These are phyloP conservation scores for Cataglyphis cursor DNA, from an alignment of 2,888 invertebrate genomes.

Conservation along the genomic window DNA sequence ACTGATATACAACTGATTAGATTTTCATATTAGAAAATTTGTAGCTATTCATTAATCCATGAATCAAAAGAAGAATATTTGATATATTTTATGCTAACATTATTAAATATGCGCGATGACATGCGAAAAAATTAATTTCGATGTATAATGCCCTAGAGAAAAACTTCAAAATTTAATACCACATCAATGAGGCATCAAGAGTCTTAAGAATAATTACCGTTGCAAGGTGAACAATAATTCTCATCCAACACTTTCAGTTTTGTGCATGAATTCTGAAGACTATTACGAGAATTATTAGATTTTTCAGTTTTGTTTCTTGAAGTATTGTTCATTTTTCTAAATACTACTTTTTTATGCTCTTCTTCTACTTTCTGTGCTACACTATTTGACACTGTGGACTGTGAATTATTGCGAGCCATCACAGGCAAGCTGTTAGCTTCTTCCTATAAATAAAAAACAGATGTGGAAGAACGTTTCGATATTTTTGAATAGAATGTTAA, in stretches of 20 bases:
- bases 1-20: neutral
- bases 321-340: conserved; percentile 33
- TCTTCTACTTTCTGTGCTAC: conserved; percentile 42
- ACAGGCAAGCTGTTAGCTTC: conserved; percentile 26
- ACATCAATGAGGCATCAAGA: neutral
- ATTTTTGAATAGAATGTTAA: neutral
- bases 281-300: conserved; percentile 40
- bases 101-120: neutral
- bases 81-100: neutral
- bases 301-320: conserved; percentile 35
- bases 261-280: conserved; percentile 42
- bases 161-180: neutral
- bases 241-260: conserved; percentile 54
- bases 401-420: conserved; percentile 42
- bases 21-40: neutral
- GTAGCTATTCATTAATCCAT: neutral
- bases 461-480: neutral
- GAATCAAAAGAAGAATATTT: neutral
- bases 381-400: conserved; percentile 11
- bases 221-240: conserved; percentile 48
- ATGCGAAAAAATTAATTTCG: neutral
- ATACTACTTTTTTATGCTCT: conserved; percentile 47
- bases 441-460: conserved; percentile 45
- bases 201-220: conserved; percentile 45
- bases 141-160: neutral